phyloP scores from a whole-genome alignment of 2,113 vertebrate species.

The Pygoscelis adeliae region DNA sequence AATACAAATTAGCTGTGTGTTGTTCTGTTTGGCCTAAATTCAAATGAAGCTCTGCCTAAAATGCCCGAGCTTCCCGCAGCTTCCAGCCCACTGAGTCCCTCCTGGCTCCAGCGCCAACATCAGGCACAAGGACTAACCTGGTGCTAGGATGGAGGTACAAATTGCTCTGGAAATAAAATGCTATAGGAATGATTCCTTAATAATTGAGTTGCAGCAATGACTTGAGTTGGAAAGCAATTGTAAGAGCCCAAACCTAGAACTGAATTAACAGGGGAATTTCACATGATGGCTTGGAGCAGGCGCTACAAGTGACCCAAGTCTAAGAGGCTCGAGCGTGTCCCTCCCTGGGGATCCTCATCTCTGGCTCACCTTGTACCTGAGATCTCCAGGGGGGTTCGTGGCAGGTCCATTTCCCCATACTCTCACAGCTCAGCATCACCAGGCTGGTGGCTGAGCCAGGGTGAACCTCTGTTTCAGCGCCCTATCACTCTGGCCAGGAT shows the following conservation, averaged over 20 bases:
- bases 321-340: rapidly evolving
- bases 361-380: rapidly evolving
- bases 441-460: not conserved
- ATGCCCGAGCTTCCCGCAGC: not conserved
- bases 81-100: not conserved
- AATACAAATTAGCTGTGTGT: not conserved
- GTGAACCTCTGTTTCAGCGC: not conserved
- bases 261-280: not conserved
- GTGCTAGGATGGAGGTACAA: not conserved
- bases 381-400: not conserved
- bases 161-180: not conserved
- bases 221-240: not conserved
- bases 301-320: not conserved
- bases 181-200: not conserved
- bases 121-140: not conserved
- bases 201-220: not conserved
- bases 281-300: not conserved
- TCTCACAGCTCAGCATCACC: not conserved
- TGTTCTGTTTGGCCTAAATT: constrained; percentile 4
- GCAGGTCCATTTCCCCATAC: not conserved
- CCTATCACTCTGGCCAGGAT: rapidly evolving
- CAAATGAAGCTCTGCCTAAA: not conserved
- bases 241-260: not conserved
- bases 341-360: not conserved
- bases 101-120: rapidly evolving